phyloP scores from a whole-genome alignment of 2,888 invertebrate genomes.

The Rhingia campestris region DNA sequence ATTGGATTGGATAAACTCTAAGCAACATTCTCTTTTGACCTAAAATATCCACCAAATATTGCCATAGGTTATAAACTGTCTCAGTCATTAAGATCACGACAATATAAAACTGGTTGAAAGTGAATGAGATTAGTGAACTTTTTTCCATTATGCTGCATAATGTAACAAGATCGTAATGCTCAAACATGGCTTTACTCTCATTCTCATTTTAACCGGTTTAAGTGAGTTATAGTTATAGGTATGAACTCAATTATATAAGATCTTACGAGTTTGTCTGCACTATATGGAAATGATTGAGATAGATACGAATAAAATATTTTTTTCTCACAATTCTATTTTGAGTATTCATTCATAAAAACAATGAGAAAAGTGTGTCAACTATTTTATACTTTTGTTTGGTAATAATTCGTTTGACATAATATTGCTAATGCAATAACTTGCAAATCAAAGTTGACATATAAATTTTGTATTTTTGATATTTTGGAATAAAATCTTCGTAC shows the following conservation, averaged over 20 bases:
- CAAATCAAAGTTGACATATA: too few species aligned
- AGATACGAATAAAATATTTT: conserved; percentile 2
- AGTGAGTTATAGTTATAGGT: conserved; percentile 11
- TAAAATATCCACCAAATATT: conserved; percentile 76
- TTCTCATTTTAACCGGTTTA: conserved; percentile 60
- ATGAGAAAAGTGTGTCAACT: not conserved
- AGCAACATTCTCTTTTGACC: conserved; percentile 82
- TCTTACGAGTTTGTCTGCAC: conserved; percentile 3
- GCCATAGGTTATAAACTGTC: conserved; percentile 14
- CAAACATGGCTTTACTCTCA: conserved; percentile 23
- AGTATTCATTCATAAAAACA: conserved; percentile 8
- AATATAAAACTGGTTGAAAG: conserved; percentile 35
- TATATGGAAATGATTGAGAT: conserved; percentile 18
- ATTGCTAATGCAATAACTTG: too few species aligned
- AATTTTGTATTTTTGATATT: too few species aligned
- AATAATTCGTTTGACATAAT: too few species aligned
- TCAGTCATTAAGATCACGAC: conserved; percentile 3
- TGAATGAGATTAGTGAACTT: conserved; percentile 56
- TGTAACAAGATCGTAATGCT: conserved; percentile 18
- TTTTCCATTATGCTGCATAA: conserved; percentile 40
- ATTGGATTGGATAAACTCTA: not conserved
- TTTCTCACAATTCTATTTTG: not conserved
- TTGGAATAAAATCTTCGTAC: too few species aligned
- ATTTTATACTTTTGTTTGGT: too few species aligned
- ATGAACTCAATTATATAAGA: conserved; percentile 43